A percentile compares a stretch with the other conserved stretches of the same genome.
Conservation (phyloP, 2,113 vertebrate species). For the Nycticebus coucang region DNA sequence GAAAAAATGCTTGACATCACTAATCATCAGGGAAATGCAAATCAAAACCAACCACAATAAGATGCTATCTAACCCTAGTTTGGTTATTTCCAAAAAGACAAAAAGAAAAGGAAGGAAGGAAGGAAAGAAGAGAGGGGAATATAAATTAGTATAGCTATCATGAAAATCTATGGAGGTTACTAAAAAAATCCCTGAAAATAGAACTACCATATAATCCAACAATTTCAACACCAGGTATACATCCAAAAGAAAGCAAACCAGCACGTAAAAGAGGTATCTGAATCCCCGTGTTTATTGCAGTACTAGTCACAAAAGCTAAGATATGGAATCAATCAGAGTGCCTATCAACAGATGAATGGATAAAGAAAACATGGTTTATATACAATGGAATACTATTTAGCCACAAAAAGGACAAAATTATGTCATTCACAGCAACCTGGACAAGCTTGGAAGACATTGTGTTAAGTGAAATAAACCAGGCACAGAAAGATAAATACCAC, state of each 20-base stretch:
- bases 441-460: neutral
- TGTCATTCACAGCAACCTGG: neutral
- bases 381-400: neutral
- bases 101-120: neutral
- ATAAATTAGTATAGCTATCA: neutral
- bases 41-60: neutral
- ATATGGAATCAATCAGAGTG: neutral
- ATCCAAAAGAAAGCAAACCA: too few species aligned
- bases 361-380: neutral
- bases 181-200: neutral
- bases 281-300: neutral
- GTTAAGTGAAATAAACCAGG: neutral
- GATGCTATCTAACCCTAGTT: neutral
- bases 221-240: neutral
- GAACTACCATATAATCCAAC: neutral
- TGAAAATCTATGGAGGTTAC: neutral
- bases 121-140: neutral
- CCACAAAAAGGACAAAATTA: neutral
- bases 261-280: neutral
- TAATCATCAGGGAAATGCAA: neutral
- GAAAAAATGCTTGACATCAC: neutral
- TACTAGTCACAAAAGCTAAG: neutral
- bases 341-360: neutral
- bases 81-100: neutral
- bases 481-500: neutral